A percentile compares a stretch with the other conserved stretches of the same genome.
Conservation (phyloP, 2,113 vertebrate genomes). For the Nipponia nippon region DNA sequence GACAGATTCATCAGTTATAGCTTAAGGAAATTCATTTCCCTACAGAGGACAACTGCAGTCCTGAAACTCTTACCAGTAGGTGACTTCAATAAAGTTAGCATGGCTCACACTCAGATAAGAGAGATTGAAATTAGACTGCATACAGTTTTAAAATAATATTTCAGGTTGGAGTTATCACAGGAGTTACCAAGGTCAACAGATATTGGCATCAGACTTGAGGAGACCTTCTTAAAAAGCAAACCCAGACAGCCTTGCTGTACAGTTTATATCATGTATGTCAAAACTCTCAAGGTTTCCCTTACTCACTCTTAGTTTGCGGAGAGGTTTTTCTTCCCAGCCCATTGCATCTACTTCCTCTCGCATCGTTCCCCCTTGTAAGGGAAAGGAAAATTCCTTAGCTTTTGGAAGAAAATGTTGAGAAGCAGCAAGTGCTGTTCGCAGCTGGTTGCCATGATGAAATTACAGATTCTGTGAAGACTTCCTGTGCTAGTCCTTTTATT, state of each 20-base stretch:
- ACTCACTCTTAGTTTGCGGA: neutral
- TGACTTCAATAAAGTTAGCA: neutral
- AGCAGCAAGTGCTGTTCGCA: neutral
- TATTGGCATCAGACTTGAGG: neutral
- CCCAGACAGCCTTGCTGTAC: neutral
- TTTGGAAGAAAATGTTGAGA: neutral
- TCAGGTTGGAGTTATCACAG: neutral
- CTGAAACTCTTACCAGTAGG: neutral
- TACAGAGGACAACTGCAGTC: neutral
- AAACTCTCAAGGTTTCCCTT: neutral
- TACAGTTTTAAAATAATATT: neutral
- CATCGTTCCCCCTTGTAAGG: neutral
- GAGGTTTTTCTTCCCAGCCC: neutral
- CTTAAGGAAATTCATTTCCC: neutral
- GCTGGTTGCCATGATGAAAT: neutral
- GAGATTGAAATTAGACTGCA: neutral
- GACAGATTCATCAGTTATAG: conserved; percentile 21
- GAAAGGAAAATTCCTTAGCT: neutral
- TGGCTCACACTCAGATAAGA: neutral
- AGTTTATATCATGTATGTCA: neutral
- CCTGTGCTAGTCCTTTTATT: neutral
- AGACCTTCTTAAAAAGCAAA: neutral
- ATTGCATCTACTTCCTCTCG: neutral
- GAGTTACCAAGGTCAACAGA: neutral
- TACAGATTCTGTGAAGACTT: neutral